These are phyloP conservation scores for Eremophila alpestris DNA, from an alignment of 2,797 vertebrate genomes.

Conservation along the genomic window DNA sequence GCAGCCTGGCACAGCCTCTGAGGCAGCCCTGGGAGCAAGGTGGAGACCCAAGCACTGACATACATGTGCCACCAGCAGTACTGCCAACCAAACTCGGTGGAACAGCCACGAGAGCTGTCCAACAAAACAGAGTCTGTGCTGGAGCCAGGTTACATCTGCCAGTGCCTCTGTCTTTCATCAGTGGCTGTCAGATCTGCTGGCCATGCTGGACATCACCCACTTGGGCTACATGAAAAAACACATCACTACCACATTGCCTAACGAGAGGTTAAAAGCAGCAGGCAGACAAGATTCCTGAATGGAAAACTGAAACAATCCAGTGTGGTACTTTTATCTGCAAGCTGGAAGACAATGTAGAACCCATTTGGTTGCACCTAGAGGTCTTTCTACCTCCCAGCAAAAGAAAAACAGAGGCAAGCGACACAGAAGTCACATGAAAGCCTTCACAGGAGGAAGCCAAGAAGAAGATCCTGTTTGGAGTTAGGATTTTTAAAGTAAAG, in stretches of 20 bases:
- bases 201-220: background rate
- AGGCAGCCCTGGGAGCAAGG: background rate
- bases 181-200: background rate
- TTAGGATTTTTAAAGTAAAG: background rate
- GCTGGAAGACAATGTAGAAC: background rate
- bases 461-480: background rate
- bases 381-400: background rate
- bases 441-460: background rate
- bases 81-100: background rate
- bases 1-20: background rate
- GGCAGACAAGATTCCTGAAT: background rate
- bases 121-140: background rate
- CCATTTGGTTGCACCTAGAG: background rate
- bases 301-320: background rate
- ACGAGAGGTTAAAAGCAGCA: background rate
- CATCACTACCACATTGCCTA: fast-evolving
- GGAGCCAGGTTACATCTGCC: background rate
- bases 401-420: background rate
- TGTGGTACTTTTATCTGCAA: background rate
- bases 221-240: background rate
- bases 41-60: background rate
- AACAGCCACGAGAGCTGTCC: fast-evolving
- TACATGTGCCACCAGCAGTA: background rate
- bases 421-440: background rate
- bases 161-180: background rate